Evolutionary conservation across 2,888 invertebrate genomes (phyloP).

Genomic region (Dicycla oo): DNA sequence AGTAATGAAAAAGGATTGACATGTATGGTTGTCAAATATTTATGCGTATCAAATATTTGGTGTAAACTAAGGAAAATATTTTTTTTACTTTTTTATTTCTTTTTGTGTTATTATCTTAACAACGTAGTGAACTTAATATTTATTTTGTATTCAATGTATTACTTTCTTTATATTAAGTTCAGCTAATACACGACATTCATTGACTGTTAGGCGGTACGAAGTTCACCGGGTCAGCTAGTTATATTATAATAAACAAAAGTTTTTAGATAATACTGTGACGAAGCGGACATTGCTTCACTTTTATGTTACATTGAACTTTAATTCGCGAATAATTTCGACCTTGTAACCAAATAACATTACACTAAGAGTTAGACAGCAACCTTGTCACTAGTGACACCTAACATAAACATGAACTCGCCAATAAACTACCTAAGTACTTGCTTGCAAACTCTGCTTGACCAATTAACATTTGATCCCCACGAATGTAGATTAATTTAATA

Average conservation of each 20-base stretch:
- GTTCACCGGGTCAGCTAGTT: too few species aligned
- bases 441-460: constrained; percentile 34
- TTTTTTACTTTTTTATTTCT: too few species aligned
- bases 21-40: too few species aligned
- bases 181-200: too few species aligned
- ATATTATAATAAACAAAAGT: background rate
- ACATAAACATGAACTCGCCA: constrained; percentile 50
- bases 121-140: too few species aligned
- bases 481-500: constrained; percentile 11
- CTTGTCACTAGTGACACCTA: constrained; percentile 59
- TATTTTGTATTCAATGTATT: too few species aligned
- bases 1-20: too few species aligned
- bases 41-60: too few species aligned
- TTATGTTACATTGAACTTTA: constrained; percentile 49
- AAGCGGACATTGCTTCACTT: constrained; percentile 10
- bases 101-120: too few species aligned
- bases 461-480: constrained; percentile 42
- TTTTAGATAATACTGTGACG: background rate
- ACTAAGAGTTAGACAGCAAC: constrained; percentile 53
- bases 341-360: constrained; percentile 50
- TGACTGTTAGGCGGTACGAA: too few species aligned
- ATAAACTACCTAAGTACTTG: constrained; percentile 50
- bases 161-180: too few species aligned
- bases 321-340: constrained; percentile 53
- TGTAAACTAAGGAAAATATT: too few species aligned